Evolutionary conservation across 2,888 invertebrate species (phyloP), one percentile per base, ranked within the genome.

Genomic region (Drosophila atripex): DNA sequence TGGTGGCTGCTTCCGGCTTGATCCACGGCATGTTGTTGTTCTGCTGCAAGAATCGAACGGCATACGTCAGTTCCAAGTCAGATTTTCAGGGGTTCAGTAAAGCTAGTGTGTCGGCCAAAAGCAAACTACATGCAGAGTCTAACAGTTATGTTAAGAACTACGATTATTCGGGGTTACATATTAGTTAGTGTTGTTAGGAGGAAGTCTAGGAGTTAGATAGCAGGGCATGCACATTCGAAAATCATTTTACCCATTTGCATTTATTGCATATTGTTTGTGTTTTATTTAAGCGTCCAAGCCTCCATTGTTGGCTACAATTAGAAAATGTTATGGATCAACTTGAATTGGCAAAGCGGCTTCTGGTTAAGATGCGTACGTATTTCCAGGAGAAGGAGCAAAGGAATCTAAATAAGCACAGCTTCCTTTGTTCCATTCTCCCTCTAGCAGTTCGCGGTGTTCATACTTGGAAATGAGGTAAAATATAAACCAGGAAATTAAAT

Each of bases 221-320:
- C 53, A 39, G 72, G 77, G 76, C 84, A 85, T 80, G 86, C 86
- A 83, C 82, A 85, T 82, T 87, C 77, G 76, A 77, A 78, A 76
- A 76, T 63, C 73, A 78, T 72, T 90, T 91, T 91, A 91, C 91
- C 90, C 90, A 90, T 91, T 89, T 77, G 80, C 75, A 80, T 78
- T 83, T 71, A 68, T 76, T 82, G 83, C 83, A 78, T 82, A 71
- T 73, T 86, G 73, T 85, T 60, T 82, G 79, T 80, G 72, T 83
- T 84, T 87, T 92, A 92, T 91, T 92, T 92, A 91, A 92, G 92
- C 91, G 91, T 92, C 92, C 92, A 92, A 92, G 91, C 92, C 89
- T 91, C 92, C 91, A 91, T 90, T 88, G 91, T 88, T 86, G 90
- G 92, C 92, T 92, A 91, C 91, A 91, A 85, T 77, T 78, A 80